These are phyloP conservation scores for Alligator sinensis DNA, from an alignment of 2,113 vertebrate genomes.

Conservation along the genomic window DNA sequence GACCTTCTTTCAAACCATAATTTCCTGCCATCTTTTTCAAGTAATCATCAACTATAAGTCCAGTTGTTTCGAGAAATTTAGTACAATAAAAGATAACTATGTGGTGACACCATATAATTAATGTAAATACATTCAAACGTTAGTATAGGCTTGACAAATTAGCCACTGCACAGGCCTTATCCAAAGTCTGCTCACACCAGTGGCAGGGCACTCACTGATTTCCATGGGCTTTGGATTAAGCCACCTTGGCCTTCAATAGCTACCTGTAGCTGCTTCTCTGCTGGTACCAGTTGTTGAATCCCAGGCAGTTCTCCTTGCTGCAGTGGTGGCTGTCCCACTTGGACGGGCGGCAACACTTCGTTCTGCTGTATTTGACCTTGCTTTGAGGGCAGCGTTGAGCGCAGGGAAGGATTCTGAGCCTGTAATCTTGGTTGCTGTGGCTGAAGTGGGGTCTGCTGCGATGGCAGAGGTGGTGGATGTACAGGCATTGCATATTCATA, in stretches of 20 bases:
- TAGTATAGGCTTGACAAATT: not conserved
- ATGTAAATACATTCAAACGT: not conserved
- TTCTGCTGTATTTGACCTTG: not conserved
- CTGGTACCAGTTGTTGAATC: slow-evolving; percentile 11
- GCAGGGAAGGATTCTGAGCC: slow-evolving; percentile 30
- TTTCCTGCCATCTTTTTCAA: not conserved
- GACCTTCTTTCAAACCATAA: not conserved
- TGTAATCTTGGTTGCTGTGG: not conserved
- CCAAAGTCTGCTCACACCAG: not conserved
- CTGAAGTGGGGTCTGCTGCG: slow-evolving; percentile 44
- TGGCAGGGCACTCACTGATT: not conserved
- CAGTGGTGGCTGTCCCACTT: slow-evolving; percentile 1
- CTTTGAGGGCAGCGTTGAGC: not conserved
- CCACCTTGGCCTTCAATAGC: not conserved
- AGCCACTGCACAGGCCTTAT: not conserved
- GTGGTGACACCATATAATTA: not conserved
- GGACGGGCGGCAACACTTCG: not conserved
- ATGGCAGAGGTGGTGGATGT: slow-evolving; percentile 44
- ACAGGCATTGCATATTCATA: slow-evolving; percentile 61
- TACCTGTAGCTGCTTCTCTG: slow-evolving; percentile 46
- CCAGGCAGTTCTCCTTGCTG: slow-evolving; percentile 28
- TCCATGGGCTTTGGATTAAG: not conserved
- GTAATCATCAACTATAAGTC: too few species aligned
- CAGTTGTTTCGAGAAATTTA: not conserved
- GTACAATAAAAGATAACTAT: not conserved